phyloP scores from a whole-genome alignment of 2,888 invertebrate genomes.

The Drosophila ezoana region DNA sequence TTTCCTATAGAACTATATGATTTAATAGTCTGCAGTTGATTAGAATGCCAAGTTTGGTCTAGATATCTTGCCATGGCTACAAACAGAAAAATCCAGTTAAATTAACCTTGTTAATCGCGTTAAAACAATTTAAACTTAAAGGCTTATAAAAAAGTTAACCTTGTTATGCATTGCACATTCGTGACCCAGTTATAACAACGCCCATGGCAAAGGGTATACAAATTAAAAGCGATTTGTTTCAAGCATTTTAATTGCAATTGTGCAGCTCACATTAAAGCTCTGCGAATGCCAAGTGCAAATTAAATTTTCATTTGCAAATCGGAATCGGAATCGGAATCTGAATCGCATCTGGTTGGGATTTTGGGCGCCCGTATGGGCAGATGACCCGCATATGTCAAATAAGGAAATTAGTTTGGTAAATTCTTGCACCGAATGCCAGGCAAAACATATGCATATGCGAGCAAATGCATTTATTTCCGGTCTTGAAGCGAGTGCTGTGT shows the following conservation, averaged over 20 bases:
- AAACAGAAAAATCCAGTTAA: too few relatives aligned
- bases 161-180: constrained; percentile 4
- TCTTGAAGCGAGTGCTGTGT: constrained; percentile 9
- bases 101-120: background rate
- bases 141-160: constrained; percentile 5
- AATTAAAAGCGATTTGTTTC: constrained; percentile 23
- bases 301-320: constrained; percentile 40
- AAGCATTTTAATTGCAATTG: constrained; percentile 66
- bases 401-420: constrained; percentile 65
- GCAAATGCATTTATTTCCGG: constrained; percentile 40
- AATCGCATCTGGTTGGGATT: constrained; percentile 16
- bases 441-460: constrained; percentile 9
- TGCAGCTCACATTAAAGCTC: constrained; percentile 57
- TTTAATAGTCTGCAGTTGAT: too few relatives aligned
- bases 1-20: too few relatives aligned
- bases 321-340: background rate
- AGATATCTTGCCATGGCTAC: too few relatives aligned
- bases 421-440: constrained; percentile 19
- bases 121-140: constrained; percentile 1
- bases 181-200: constrained; percentile 10
- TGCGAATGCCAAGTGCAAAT: constrained; percentile 27
- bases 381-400: constrained; percentile 47
- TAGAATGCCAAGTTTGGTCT: too few relatives aligned
- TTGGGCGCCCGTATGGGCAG: background rate
- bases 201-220: constrained; percentile 15